Percentiles rank a stretch among this genome's conserved stretches.
These are phyloP conservation scores for Orthosia incerta DNA, from an alignment of 2,888 invertebrate genomes.

Conservation along the genomic window DNA sequence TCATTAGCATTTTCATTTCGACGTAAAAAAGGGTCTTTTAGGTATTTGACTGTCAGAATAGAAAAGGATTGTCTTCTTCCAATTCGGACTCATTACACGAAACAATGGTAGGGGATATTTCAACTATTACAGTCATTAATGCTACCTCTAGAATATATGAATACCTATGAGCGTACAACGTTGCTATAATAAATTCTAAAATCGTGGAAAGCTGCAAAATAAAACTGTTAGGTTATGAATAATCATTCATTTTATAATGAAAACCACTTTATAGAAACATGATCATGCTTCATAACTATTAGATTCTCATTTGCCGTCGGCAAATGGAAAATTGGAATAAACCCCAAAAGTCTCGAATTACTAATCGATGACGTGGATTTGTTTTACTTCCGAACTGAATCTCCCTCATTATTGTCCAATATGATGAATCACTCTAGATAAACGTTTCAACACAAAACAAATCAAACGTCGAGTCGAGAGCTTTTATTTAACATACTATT, in stretches of 20 bases:
- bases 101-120: slow-evolving; percentile 15
- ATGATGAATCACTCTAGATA: slow-evolving; percentile 88
- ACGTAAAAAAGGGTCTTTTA: slow-evolving; percentile 32
- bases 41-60: slow-evolving; percentile 20
- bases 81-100: slow-evolving; percentile 10
- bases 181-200: slow-evolving; percentile 13
- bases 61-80: slow-evolving; percentile 6
- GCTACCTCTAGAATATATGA: slow-evolving; percentile 9
- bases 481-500: slow-evolving; percentile 79
- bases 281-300: slow-evolving; percentile 61
- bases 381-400: slow-evolving; percentile 84
- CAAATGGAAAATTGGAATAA: slow-evolving; percentile 75
- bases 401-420: slow-evolving; percentile 85
- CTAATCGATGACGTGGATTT: slow-evolving; percentile 86
- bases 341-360: slow-evolving; percentile 82
- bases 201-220: slow-evolving; percentile 31
- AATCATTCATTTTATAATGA: slow-evolving; percentile 50
- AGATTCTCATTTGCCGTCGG: slow-evolving; percentile 62
- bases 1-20: slow-evolving; percentile 45
- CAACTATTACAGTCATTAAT: slow-evolving; percentile 12
- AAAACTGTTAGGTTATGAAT: slow-evolving; percentile 47
- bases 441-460: slow-evolving; percentile 86
- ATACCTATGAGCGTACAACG: slow-evolving; percentile 2
- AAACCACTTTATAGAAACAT: slow-evolving; percentile 64
- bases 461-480: slow-evolving; percentile 79